Percentiles rank a stretch among this genome's conserved stretches.
Conservation (phyloP, 2,797 vertebrate genomes). For the Amazona ochrocephala region DNA sequence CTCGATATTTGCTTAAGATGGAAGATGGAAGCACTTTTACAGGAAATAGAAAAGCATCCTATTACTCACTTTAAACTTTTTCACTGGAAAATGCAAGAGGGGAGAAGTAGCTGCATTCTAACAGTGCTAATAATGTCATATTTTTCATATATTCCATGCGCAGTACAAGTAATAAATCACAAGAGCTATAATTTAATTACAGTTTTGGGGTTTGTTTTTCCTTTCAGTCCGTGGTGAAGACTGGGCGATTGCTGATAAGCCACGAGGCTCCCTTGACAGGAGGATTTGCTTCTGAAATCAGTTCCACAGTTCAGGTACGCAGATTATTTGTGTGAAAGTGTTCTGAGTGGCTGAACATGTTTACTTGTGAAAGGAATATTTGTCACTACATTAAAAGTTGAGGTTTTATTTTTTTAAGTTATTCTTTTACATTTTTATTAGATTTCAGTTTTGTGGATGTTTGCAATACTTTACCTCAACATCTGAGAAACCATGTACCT, state of each 20-base stretch:
- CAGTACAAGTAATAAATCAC: background rate
- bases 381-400: background rate
- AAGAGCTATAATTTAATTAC: background rate
- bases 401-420: background rate
- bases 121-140: background rate
- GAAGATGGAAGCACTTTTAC: background rate
- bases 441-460: background rate
- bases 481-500: background rate
- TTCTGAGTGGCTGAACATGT: background rate
- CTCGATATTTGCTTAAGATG: background rate
- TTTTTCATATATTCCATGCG: background rate
- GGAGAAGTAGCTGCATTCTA: background rate
- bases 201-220: constrained; percentile 1
- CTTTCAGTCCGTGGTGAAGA: constrained; percentile 93
- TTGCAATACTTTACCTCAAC: background rate
- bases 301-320: constrained; percentile 93
- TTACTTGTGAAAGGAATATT: background rate
- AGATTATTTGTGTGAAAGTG: background rate
- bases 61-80: background rate
- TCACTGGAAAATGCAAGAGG: background rate
- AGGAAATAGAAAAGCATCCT: background rate
- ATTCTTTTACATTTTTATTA: background rate
- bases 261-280: constrained; percentile 96
- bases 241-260: constrained; percentile 92
- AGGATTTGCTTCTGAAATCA: constrained; percentile 96